These are phyloP conservation scores for Trogon melanurus DNA, from an alignment of 2,113 vertebrate genomes.

Conservation along the genomic window DNA sequence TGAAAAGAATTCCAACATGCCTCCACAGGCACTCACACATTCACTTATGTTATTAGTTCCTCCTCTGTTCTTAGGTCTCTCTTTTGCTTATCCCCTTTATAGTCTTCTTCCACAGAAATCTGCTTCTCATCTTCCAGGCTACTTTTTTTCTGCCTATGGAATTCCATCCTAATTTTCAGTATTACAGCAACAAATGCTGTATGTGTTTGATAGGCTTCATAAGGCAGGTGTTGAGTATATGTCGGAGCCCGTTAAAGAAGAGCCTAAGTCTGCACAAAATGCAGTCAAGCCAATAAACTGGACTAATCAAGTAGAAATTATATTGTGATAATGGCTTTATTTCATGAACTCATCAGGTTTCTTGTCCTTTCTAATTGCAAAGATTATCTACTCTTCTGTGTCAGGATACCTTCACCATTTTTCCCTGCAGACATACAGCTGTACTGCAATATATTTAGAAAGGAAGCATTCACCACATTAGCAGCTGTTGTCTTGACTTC, in stretches of 20 bases:
- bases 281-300: background rate
- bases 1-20: background rate
- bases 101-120: background rate
- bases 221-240: background rate
- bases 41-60: background rate
- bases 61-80: background rate
- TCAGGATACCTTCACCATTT: background rate
- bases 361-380: background rate
- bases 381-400: background rate
- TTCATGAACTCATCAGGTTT: background rate
- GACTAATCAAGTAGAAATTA: background rate
- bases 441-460: background rate
- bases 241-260: background rate
- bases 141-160: background rate
- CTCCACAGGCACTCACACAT: background rate
- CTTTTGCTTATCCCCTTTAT: background rate
- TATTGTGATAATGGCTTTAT: background rate
- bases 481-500: constrained; percentile 39
- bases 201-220: background rate
- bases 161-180: background rate
- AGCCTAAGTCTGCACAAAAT: background rate
- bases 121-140: background rate
- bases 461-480: constrained; percentile 31
- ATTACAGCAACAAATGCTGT: background rate
- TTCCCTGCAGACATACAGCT: background rate